Evolutionary conservation across 2,113 vertebrate species (phyloP), one percentile per base, ranked within the genome.

Genomic region (Nestor notabilis): DNA sequence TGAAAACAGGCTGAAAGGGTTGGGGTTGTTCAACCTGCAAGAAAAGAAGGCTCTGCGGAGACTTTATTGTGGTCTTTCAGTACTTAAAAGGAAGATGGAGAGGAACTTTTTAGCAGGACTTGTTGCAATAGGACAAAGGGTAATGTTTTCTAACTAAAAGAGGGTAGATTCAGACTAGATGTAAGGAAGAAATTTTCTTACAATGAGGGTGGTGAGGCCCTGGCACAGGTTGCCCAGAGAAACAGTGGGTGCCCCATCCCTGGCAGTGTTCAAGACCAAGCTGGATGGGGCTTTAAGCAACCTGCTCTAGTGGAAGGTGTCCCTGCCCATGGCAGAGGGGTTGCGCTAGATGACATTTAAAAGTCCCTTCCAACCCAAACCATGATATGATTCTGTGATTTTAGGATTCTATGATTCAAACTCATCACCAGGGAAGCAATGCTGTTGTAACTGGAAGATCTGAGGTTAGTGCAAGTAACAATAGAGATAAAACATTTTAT

Each of bases 41-140:
- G n/a, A 82, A 58, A 44, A 25, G 23, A 60, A 52, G 37, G 39
- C 23, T 10, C 13, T 3, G 7, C 9, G 23, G 4, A 21, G 9
- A 46, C 23, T 19, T 58, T 35, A 35, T 58, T 52, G 50, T 13
- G 3, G 16, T 29, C 16, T 35, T 47, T 27, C 39, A 27, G 6
- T 15, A 3, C 33, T 46, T 46, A 25, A 56, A 46, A 33, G 33
- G 15, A 52, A 60, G 37, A 31, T 10, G 8, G 20, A 17, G 10
- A 27, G 9, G 20, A 13, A 14, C 0, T 13, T 70, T 43, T 50
- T 17, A 44, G 31, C 0, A 0, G 13, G 29, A 3, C 20, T 11
- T 63, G n/a, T 60, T 28, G 21, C 5, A 8, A 23, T 8, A 29
- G 39, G 24, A 27, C 14, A 56, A 47, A 16, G 24, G 13, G 8